Evolutionary conservation across 2,113 vertebrate genomes (phyloP).

Genomic region (Hiodon tergisus): DNA sequence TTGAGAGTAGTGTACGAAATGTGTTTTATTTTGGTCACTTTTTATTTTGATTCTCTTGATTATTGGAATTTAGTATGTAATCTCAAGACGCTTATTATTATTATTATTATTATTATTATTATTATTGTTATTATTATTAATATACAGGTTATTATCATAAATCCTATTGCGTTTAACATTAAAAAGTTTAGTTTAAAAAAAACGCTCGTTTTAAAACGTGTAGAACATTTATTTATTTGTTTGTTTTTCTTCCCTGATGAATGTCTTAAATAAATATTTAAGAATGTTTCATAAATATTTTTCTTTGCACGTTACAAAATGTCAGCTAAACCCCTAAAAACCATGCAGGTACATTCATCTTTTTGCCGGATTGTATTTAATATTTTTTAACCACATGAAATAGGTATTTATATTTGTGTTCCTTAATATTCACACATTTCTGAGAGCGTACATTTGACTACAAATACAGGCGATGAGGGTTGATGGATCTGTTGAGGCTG

Average conservation of each 20-base stretch:
- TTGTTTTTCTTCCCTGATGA: too few relatives aligned
- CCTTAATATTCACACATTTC: background rate
- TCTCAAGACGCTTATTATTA: background rate
- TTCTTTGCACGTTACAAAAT: background rate
- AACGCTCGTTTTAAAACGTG: slow-evolving; percentile 1
- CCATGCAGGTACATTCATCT: too few relatives aligned
- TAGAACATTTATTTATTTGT: too few relatives aligned
- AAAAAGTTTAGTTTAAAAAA: background rate
- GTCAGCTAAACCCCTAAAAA: too few relatives aligned
- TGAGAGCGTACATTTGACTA: slow-evolving; percentile 94
- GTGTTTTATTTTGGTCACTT: background rate
- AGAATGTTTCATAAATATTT: background rate
- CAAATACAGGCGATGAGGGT: slow-evolving; percentile 80
- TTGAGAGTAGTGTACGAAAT: slow-evolving; percentile 11
- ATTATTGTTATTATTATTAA: slow-evolving; percentile 22
- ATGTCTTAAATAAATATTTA: background rate
- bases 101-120: too few relatives aligned
- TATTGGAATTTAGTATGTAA: background rate
- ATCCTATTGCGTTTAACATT: slow-evolving; percentile 17
- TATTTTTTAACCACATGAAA: too few relatives aligned
- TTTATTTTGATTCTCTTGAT: slow-evolving; percentile 18
- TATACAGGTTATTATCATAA: slow-evolving; percentile 20
- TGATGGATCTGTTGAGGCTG: slow-evolving; percentile 71
- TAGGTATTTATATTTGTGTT: too few relatives aligned
- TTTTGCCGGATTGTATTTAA: background rate